Percentiles rank a stretch among this genome's conserved stretches.
phyloP scores from a whole-genome alignment of 2,888 invertebrate genomes.

The Epirrhoe alternata region DNA sequence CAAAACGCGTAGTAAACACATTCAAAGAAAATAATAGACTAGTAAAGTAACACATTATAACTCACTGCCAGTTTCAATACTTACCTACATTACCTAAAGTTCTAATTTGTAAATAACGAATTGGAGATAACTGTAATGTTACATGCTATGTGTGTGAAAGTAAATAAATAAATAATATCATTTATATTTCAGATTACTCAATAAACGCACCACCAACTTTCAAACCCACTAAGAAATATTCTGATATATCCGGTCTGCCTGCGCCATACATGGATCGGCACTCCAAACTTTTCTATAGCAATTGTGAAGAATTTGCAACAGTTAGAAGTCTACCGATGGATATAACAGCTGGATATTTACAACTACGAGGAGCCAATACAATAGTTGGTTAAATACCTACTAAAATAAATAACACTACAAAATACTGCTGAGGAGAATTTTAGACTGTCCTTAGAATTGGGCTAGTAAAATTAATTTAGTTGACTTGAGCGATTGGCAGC shows the following conservation, averaged over 20 bases:
- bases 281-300: constrained; percentile 93
- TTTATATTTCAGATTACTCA: constrained; percentile 88
- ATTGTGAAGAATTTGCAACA: constrained; percentile 94
- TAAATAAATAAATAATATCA: neutral
- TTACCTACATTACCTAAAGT: no score
- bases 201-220: constrained; percentile 97
- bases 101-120: no score
- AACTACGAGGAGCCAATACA: constrained; percentile 92
- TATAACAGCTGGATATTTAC: constrained; percentile 95
- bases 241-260: constrained; percentile 95
- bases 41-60: no score
- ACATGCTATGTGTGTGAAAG: no score
- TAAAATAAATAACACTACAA: neutral
- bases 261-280: constrained; percentile 96
- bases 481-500: no score
- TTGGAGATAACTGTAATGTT: no score
- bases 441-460: no score
- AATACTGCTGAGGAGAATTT: neutral
- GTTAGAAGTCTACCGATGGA: constrained; percentile 95
- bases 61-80: no score
- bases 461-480: no score
- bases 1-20: no score
- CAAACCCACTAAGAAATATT: constrained; percentile 96
- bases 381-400: constrained; percentile 86
- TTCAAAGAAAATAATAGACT: no score